These are phyloP conservation scores for Oxyruncus cristatus DNA, from an alignment of 2,113 vertebrate species.

Conservation along the genomic window DNA sequence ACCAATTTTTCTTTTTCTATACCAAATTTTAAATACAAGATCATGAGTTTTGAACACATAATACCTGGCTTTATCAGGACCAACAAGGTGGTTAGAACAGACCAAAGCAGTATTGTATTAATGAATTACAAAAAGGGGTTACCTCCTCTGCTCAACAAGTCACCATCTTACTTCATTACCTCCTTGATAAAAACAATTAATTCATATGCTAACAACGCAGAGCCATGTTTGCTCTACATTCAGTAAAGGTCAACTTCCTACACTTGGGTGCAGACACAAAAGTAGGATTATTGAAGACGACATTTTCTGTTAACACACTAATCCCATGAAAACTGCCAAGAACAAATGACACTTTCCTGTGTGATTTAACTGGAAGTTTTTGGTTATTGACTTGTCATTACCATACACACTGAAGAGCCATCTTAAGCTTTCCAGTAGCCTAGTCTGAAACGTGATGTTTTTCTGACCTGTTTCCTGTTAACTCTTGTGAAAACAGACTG, in stretches of 20 bases:
- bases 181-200: background rate
- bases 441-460: background rate
- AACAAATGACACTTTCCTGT: background rate
- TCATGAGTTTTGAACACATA: background rate
- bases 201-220: background rate
- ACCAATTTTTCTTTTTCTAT: background rate
- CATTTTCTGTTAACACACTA: background rate
- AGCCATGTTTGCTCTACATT: background rate
- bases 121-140: background rate
- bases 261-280: background rate
- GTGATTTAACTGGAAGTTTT: background rate
- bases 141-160: background rate
- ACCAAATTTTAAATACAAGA: background rate
- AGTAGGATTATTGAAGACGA: background rate
- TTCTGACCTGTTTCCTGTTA: background rate
- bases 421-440: background rate
- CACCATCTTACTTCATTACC: background rate
- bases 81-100: background rate
- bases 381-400: background rate
- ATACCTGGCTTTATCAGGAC: background rate
- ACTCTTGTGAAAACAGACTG: background rate
- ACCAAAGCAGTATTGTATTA: background rate
- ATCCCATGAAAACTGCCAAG: background rate
- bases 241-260: slow-evolving; percentile 6
- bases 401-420: background rate